Percentiles rank a stretch among this genome's conserved stretches.
phyloP scores from a whole-genome alignment of 2,888 invertebrate species.

The Ornithoptera priamus region DNA sequence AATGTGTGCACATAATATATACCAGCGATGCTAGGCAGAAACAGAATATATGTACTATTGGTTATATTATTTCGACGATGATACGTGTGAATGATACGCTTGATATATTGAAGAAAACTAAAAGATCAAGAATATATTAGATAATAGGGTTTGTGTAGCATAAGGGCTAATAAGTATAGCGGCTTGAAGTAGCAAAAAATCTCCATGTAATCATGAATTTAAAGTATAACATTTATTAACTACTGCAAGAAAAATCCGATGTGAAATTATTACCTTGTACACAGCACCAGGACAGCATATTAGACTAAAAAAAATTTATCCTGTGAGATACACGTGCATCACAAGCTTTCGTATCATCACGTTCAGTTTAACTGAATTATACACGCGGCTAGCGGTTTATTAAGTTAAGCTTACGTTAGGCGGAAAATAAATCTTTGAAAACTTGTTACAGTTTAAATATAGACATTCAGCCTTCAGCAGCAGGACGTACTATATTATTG shows the following conservation, averaged over 20 bases:
- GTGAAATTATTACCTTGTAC: background rate
- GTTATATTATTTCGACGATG: background rate
- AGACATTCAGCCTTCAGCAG: no score
- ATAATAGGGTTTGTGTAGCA: background rate
- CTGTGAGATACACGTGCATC: background rate
- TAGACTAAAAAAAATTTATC: background rate
- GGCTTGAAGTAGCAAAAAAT: background rate
- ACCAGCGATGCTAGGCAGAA: no score
- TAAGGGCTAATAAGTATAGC: background rate
- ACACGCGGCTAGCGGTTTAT: conserved; percentile 22
- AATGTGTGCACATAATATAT: no score
- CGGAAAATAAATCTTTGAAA: conserved; percentile 2
- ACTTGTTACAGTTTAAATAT: background rate
- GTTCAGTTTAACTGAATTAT: conserved; percentile 21
- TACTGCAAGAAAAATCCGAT: background rate
- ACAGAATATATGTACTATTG: background rate
- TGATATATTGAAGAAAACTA: background rate
- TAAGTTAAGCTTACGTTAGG: conserved; percentile 14
- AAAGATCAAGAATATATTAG: background rate
- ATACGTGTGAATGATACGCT: background rate
- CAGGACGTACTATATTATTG: no score
- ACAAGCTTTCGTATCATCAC: background rate
- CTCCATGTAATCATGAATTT: background rate
- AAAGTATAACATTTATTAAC: background rate
- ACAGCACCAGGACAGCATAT: background rate